These are phyloP conservation scores for Pelvicachromis taeniatus DNA, from an alignment of 2,113 vertebrate genomes.

Conservation along the genomic window DNA sequence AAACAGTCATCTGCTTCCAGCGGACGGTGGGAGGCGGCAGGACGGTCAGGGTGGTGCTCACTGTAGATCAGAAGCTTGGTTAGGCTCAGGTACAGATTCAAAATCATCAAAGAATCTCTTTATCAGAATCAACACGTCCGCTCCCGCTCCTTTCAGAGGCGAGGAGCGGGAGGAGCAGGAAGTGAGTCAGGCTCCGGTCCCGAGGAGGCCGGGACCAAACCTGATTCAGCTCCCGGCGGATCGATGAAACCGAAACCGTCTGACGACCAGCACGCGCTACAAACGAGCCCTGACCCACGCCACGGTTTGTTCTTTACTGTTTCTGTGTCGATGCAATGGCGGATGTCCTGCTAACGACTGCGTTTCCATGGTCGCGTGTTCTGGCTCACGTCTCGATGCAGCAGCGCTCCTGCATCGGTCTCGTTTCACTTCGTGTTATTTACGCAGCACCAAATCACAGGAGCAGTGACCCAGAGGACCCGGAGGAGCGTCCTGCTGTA, in stretches of 20 bases:
- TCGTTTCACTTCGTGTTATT: too few relatives aligned
- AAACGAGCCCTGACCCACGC: too few relatives aligned
- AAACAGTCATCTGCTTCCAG: conserved; percentile 86
- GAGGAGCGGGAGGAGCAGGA: not conserved
- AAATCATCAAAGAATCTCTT: rapidly evolving
- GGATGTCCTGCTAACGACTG: not conserved
- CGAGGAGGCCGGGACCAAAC: not conserved
- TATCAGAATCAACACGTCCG: not conserved
- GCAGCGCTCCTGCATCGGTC: too few relatives aligned
- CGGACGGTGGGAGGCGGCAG: conserved; percentile 82
- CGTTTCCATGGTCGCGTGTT: not conserved
- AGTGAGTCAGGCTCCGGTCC: not conserved
- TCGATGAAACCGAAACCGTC: not conserved
- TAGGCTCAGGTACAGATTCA: not conserved
- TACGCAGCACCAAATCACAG: too few relatives aligned
- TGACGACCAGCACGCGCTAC: too few relatives aligned
- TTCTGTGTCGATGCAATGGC: not conserved
- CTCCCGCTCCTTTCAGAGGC: too few relatives aligned
- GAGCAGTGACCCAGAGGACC: too few relatives aligned
- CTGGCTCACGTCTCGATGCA: too few relatives aligned
- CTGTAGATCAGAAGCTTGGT: conserved; percentile 49
- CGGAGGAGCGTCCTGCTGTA: too few relatives aligned
- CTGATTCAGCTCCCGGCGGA: not conserved
- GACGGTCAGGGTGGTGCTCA: conserved; percentile 86
- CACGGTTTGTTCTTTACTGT: not conserved